These are phyloP conservation scores for Polypedilum vanderplanki DNA, from an alignment of 1,140 invertebrate species.

Conservation along the genomic window DNA sequence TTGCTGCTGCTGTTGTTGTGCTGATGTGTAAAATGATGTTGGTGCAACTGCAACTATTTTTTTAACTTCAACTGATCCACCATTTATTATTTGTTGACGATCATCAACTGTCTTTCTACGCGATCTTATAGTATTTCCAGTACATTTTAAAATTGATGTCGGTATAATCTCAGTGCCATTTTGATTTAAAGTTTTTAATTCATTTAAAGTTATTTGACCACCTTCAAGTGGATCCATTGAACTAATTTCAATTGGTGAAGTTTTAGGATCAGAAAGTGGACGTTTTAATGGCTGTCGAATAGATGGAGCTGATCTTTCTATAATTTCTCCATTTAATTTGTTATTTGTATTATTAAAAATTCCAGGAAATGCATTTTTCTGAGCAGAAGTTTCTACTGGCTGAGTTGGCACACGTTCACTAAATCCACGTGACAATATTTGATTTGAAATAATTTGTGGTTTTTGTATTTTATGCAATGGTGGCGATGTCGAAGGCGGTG, in stretches of 20 bases:
- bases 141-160: not conserved
- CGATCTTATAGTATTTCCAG: not conserved
- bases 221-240: not conserved
- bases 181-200: not conserved
- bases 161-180: slow-evolving; percentile 16
- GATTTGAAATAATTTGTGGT: not conserved
- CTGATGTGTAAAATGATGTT: not conserved
- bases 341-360: not conserved
- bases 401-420: not conserved
- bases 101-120: slow-evolving; percentile 1
- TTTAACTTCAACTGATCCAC: not conserved
- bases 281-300: not conserved
- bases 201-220: not conserved
- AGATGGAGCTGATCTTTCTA: too few species aligned
- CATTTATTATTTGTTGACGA: not conserved
- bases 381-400: not conserved
- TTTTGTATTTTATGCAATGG: not conserved
- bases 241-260: not conserved
- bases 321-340: not conserved
- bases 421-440: not conserved
- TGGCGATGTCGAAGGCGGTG: not conserved
- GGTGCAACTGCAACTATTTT: not conserved
- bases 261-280: not conserved
- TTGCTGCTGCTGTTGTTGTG: not conserved
- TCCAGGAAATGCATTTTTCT: not conserved